A percentile compares a stretch with the other conserved stretches of the same genome.
These are phyloP conservation scores for Popillia japonica DNA, from an alignment of 1,140 invertebrate species.

Conservation along the genomic window DNA sequence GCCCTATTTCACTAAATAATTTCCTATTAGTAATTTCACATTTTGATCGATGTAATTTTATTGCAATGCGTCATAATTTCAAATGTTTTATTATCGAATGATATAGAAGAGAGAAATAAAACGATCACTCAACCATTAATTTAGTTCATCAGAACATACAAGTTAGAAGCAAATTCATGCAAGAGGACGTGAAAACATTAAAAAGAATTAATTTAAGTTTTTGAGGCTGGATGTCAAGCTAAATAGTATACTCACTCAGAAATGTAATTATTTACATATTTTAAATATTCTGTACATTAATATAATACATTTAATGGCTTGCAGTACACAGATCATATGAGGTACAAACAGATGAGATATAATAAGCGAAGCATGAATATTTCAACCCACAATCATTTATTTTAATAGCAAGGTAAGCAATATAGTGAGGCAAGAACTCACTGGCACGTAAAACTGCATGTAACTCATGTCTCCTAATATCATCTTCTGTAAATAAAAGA, in stretches of 20 bases:
- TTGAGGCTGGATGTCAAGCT: no score
- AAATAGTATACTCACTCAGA: background rate
- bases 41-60: no score
- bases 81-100: no score
- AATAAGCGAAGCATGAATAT: conserved; percentile 28
- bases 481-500: conserved; percentile 73
- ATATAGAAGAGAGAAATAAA: no score
- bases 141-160: no score
- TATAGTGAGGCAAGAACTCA: conserved; percentile 64
- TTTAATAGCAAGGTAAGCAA: conserved; percentile 3
- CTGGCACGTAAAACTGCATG: conserved; percentile 83
- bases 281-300: background rate
- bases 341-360: background rate
- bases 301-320: background rate
- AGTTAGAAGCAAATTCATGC: background rate
- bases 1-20: no score
- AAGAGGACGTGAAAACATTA: background rate
- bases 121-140: no score
- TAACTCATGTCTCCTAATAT: conserved; percentile 75
- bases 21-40: no score
- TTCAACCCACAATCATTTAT: background rate
- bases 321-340: background rate
- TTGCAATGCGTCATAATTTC: no score
- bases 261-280: background rate
- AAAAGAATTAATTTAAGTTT: background rate